Evolutionary conservation across 2,888 invertebrate species (phyloP).

Genomic region (Celastrina argiolus): DNA sequence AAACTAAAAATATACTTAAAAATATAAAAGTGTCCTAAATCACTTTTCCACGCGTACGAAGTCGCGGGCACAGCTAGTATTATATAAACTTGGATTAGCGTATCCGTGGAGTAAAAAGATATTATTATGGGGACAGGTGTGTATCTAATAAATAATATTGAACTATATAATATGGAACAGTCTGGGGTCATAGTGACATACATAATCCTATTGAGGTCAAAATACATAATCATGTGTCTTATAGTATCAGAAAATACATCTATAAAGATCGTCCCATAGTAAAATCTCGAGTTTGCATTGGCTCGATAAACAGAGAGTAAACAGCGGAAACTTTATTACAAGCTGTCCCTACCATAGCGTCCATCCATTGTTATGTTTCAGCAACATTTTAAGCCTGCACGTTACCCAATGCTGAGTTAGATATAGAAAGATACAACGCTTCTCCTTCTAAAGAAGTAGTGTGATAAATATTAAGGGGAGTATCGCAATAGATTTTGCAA

Average conservation of each 20-base stretch:
- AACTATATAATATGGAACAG: neutral
- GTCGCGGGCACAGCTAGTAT: too few relatives aligned
- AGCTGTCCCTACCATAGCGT: constrained; percentile 39
- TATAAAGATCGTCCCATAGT: constrained; percentile 33
- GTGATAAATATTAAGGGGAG: neutral
- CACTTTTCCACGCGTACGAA: too few relatives aligned
- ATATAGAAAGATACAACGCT: neutral
- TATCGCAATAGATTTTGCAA: neutral
- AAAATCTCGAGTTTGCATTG: constrained; percentile 61
- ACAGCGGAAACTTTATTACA: constrained; percentile 70
- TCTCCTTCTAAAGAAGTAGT: neutral
- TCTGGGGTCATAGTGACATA: neutral
- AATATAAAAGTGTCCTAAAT: too few relatives aligned
- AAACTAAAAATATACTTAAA: too few relatives aligned
- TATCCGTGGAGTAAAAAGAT: too few relatives aligned
- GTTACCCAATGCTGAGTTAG: neutral
- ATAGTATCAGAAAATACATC: neutral
- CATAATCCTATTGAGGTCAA: neutral
- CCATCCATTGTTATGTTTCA: neutral
- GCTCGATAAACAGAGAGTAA: constrained; percentile 64
- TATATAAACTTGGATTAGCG: too few relatives aligned
- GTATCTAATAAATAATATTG: too few relatives aligned
- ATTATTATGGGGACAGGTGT: too few relatives aligned
- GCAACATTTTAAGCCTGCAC: neutral
- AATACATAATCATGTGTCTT: neutral